phyloP scores from a whole-genome alignment of 2,888 invertebrate genomes.

The Apodemia mormo region DNA sequence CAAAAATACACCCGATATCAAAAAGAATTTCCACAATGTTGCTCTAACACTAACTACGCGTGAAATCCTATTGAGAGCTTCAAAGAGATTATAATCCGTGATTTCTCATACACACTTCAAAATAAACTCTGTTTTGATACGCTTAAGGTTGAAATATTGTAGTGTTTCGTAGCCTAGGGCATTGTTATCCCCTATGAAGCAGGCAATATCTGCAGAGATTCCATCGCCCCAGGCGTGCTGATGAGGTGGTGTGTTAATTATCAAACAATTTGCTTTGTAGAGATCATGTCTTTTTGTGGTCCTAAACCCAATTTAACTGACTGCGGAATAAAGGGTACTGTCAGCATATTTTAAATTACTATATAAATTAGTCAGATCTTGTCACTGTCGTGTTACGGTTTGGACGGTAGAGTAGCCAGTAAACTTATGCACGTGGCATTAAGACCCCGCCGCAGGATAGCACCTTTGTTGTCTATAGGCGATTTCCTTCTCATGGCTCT shows the following conservation, averaged over 20 bases:
- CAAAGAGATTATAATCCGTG: constrained; percentile 67
- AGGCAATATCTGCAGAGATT: constrained; percentile 47
- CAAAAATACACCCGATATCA: constrained; percentile 78
- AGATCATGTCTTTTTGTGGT: constrained; percentile 18
- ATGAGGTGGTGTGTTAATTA: constrained; percentile 48
- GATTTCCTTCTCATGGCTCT: too few relatives aligned
- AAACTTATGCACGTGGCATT: too few relatives aligned
- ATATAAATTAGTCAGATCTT: too few relatives aligned
- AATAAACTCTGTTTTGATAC: constrained; percentile 27
- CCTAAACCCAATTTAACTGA: constrained; percentile 10
- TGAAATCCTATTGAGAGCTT: constrained; percentile 77
- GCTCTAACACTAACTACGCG: constrained; percentile 75
- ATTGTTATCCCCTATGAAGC: constrained; percentile 41
- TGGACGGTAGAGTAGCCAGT: too few relatives aligned
- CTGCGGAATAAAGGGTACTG: not conserved
- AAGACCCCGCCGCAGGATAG: too few relatives aligned
- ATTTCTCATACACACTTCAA: constrained; percentile 28
- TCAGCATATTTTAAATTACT: too few relatives aligned
- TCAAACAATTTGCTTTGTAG: constrained; percentile 40
- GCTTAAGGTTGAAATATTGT: constrained; percentile 40
- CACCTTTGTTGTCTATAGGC: too few relatives aligned
- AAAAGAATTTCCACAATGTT: constrained; percentile 73
- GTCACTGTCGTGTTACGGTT: too few relatives aligned
- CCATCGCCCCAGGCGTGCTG: constrained; percentile 40
- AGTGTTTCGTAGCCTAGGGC: constrained; percentile 40